Base-by-base conservation (phyloP, 2,888 invertebrate species). In the Bibio marci region DNA sequence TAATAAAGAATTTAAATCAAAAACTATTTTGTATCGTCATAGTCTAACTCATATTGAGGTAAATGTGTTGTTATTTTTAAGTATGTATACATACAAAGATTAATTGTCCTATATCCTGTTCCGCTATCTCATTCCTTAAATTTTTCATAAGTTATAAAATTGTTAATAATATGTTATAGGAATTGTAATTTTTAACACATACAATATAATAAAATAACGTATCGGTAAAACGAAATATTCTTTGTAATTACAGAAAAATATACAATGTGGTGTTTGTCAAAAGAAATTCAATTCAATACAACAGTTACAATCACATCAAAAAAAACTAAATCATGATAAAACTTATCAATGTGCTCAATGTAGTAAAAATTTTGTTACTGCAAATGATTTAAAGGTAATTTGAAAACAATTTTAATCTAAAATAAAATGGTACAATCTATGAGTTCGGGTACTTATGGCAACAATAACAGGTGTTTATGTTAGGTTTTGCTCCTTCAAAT, bases 41-140 rank as follows among this genome's bases (percentile, higher is more conserved):
- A 53, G 73, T 4, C 73, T 73, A 49, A 72, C 73, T 2, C 73
- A 73, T 55, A 72, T 73, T 49, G 67, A 70, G 46, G 51, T 51
- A 39, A 39, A 22, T 25, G 7, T n/a, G n/a, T n/a, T n/a, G n/a
- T n/a, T n/a, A n/a, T n/a, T n/a, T n/a, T n/a, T n/a, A n/a, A n/a
- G n/a, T n/a, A n/a, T n/a, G n/a, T n/a, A n/a, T n/a, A n/a, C n/a
- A n/a, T n/a, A n/a, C n/a, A n/a, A n/a, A n/a, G n/a, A n/a, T n/a
- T n/a, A n/a, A n/a, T n/a, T n/a, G n/a, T n/a, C n/a, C n/a, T n/a
- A n/a, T n/a, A n/a, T n/a, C n/a, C n/a, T n/a, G n/a, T n/a, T n/a
- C n/a, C n/a, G n/a, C n/a, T n/a, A n/a, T n/a, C n/a, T n/a, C n/a
- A n/a, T n/a, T n/a, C n/a, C n/a, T n/a, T n/a, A n/a, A n/a, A n/a